These are phyloP conservation scores for Oenanthe melanoleuca DNA, from an alignment of 2,113 vertebrate genomes.

Conservation along the genomic window DNA sequence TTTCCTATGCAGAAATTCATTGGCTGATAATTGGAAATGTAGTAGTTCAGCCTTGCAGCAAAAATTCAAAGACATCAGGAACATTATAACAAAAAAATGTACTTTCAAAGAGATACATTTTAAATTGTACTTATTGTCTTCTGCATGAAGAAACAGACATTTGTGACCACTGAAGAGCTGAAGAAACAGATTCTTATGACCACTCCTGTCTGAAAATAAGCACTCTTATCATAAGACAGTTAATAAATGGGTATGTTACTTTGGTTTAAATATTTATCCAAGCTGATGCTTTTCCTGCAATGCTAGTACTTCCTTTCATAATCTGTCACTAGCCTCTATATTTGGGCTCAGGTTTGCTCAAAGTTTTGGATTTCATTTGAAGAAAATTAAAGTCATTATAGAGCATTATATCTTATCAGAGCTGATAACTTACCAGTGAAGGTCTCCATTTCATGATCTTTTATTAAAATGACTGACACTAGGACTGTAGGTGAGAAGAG, in stretches of 20 bases:
- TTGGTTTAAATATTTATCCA: not conserved
- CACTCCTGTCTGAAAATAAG: not conserved
- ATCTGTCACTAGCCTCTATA: not conserved
- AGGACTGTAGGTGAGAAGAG: not conserved
- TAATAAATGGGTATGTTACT: not conserved
- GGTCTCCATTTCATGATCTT: not conserved
- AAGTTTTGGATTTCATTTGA: not conserved
- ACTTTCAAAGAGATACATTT: not conserved
- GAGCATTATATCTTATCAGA: not conserved
- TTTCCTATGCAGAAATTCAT: not conserved
- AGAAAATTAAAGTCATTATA: not conserved
- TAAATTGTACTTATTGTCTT: not conserved
- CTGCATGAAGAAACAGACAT: not conserved
- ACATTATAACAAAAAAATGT: not conserved
- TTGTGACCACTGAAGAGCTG: not conserved
- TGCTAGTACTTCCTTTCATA: not conserved
- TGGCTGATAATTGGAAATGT: not conserved
- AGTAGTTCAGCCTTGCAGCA: not conserved
- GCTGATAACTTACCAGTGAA: not conserved
- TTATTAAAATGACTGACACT: not conserved
- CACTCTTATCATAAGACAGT: not conserved
- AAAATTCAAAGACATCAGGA: not conserved
- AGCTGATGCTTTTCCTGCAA: not conserved
- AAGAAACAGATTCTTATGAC: not conserved
- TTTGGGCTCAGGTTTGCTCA: not conserved